phyloP scores from a whole-genome alignment of 1,140 invertebrate species.

The Condylostylus longicornis region DNA sequence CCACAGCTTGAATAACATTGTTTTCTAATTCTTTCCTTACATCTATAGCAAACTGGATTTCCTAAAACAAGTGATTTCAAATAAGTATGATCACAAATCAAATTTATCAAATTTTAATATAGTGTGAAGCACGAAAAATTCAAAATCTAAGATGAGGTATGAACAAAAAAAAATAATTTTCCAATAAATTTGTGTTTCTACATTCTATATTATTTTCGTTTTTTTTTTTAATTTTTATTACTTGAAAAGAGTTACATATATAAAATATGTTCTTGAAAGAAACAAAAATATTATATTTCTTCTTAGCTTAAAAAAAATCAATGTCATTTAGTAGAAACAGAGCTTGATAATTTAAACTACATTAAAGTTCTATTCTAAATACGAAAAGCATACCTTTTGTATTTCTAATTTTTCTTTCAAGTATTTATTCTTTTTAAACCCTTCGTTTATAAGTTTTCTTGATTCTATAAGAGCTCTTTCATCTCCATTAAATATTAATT shows the following conservation, averaged over 20 bases:
- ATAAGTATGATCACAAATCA: too few relatives aligned
- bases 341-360: background rate
- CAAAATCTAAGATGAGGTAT: background rate
- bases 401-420: slow-evolving; percentile 20
- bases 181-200: too few relatives aligned
- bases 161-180: too few relatives aligned
- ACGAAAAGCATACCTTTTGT: slow-evolving; percentile 25
- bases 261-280: too few relatives aligned
- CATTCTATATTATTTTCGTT: background rate
- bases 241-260: background rate
- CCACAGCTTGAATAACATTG: slow-evolving; percentile 25
- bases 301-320: too few relatives aligned
- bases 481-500: slow-evolving; percentile 23
- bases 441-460: slow-evolving; percentile 21
- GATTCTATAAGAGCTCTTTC: slow-evolving; percentile 13
- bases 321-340: too few relatives aligned
- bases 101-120: too few relatives aligned
- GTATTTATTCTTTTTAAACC: slow-evolving; percentile 18
- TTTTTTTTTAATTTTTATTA: background rate
- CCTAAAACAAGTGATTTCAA: slow-evolving; percentile 9
- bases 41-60: slow-evolving; percentile 23
- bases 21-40: slow-evolving; percentile 24
- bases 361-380: too few relatives aligned
- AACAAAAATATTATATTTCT: too few relatives aligned
- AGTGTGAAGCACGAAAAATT: too few relatives aligned